Conservation (phyloP, 2,113 vertebrate genomes). For the Anarrhichthys ocellatus region DNA sequence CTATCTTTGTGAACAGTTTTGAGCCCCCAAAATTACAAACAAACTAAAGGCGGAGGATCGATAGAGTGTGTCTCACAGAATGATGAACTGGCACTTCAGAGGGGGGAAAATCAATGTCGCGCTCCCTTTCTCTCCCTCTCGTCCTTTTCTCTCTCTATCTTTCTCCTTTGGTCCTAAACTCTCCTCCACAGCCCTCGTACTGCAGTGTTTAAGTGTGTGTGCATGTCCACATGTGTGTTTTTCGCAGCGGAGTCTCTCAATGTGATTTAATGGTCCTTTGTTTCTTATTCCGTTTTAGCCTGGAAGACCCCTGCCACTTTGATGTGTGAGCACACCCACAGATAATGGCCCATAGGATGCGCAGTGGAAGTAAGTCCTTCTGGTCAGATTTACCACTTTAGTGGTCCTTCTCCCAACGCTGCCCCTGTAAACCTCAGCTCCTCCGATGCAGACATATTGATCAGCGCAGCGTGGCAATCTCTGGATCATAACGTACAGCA, state of each 20-base stretch:
- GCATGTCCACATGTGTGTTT: conserved; percentile 31
- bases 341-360: conserved; percentile 78
- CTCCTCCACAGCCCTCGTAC: conserved; percentile 48
- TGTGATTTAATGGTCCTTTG: conserved; percentile 75
- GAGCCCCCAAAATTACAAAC: conserved; percentile 85
- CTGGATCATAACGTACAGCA: conserved; percentile 50
- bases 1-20: conserved; percentile 79
- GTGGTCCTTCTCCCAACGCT: conserved; percentile 29
- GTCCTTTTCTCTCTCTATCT: conserved; percentile 24
- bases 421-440: conserved; percentile 42
- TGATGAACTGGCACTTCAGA: conserved; percentile 86
- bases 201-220: conserved; percentile 44
- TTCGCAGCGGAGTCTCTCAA: conserved; percentile 27
- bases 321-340: conserved; percentile 77
- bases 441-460: conserved; percentile 47
- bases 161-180: conserved; percentile 49
- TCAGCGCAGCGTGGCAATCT: conserved; percentile 39
- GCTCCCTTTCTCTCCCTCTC: conserved; percentile 33
- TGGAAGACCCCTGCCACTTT: conserved; percentile 74
- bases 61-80: conserved; percentile 81
- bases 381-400: conserved; percentile 74
- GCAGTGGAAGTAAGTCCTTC: conserved; percentile 81
- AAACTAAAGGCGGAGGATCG: conserved; percentile 83
- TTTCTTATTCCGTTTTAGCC: conserved; percentile 75
- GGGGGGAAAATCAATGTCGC: conserved; percentile 81